phyloP scores from a whole-genome alignment of 2,113 vertebrate genomes.

The Cyanoderma ruficeps region DNA sequence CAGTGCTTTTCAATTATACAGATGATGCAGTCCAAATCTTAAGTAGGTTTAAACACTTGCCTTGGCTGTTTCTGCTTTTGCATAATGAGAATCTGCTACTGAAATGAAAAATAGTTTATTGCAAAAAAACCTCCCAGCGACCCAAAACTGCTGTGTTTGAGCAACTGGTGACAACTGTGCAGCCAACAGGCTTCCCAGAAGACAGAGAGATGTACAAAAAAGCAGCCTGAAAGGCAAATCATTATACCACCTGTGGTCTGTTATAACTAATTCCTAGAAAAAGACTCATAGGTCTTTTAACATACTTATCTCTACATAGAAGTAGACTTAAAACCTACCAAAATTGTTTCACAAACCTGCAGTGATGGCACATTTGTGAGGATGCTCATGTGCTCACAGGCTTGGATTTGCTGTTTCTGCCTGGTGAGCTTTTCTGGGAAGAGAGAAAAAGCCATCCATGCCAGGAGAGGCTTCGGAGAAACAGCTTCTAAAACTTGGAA shows the following conservation, averaged over 20 bases:
- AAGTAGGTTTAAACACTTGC: not conserved
- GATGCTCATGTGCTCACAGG: not conserved
- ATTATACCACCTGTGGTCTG: not conserved
- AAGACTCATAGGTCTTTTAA: not conserved
- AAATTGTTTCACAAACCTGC: not conserved
- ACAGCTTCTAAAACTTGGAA: not conserved
- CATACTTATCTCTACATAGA: not conserved
- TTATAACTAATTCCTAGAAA: not conserved
- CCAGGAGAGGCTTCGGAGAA: not conserved
- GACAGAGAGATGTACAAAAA: not conserved
- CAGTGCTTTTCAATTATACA: not conserved
- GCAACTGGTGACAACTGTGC: not conserved
- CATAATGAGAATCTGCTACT: slow-evolving; percentile 12
- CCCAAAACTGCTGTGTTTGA: not conserved
- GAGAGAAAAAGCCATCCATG: not conserved
- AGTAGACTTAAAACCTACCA: not conserved
- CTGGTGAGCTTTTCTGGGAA: not conserved
- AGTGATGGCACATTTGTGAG: not conserved
- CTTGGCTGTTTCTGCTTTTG: not conserved
- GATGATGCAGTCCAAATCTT: not conserved
- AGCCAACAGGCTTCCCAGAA: not conserved
- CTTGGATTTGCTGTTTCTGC: not conserved
- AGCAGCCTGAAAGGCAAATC: not conserved
- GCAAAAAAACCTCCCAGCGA: not conserved
- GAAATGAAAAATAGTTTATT: not conserved